Evolutionary conservation across 2,888 invertebrate genomes (phyloP).

Genomic region (Pharmacophagus antenor): DNA sequence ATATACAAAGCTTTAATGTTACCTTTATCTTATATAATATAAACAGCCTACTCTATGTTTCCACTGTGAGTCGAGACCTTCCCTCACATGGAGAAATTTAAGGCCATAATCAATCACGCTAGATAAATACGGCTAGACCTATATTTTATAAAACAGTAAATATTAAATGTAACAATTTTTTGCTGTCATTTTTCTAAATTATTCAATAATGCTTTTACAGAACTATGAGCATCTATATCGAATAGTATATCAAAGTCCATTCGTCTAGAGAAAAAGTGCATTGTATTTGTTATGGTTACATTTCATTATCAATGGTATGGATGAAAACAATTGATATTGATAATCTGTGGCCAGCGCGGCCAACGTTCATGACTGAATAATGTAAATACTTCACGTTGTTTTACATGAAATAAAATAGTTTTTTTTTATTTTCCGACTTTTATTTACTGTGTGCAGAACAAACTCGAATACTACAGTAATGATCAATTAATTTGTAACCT

Average conservation of each 20-base stretch:
- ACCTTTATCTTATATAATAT: slow-evolving; percentile 51
- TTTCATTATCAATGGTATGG: slow-evolving; percentile 24
- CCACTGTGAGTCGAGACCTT: no score
- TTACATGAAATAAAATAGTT: slow-evolving; percentile 71
- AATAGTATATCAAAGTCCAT: slow-evolving; percentile 30
- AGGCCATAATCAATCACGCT: no score
- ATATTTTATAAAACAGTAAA: no score
- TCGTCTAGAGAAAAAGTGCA: slow-evolving; percentile 37
- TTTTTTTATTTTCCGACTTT: slow-evolving; percentile 47
- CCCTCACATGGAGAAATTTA: no score
- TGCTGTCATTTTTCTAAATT: slow-evolving; percentile 68
- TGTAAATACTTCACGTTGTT: slow-evolving; percentile 71
- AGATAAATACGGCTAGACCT: no score
- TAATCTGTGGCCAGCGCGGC: slow-evolving; percentile 47
- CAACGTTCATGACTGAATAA: slow-evolving; percentile 72
- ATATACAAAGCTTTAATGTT: slow-evolving; percentile 65
- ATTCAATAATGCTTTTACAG: slow-evolving; percentile 23
- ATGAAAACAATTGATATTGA: slow-evolving; percentile 33
- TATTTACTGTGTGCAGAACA: slow-evolving; percentile 34
- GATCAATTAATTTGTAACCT: slow-evolving; percentile 9
- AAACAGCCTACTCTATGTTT: no score
- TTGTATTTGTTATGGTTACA: slow-evolving; percentile 37
- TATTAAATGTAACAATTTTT: slow-evolving; percentile 66
- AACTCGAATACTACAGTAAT: slow-evolving; percentile 13
- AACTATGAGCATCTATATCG: slow-evolving; percentile 28